Evolutionary conservation across 2,113 vertebrate genomes (phyloP).

Genomic region (Megaptera novaeangliae): DNA sequence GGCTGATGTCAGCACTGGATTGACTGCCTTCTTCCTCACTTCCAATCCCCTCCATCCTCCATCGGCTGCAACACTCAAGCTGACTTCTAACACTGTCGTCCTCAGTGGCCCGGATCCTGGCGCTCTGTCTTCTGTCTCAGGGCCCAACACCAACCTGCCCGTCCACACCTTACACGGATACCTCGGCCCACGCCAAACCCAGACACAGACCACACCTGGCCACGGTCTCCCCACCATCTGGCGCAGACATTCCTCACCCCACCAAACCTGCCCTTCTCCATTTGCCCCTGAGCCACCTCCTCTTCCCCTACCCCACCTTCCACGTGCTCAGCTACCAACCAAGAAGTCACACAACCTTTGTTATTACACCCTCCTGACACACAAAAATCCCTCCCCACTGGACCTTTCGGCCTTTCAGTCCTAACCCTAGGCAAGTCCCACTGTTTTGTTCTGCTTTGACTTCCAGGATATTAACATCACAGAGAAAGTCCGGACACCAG

Average conservation of each 20-base stretch:
- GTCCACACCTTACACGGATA: not conserved
- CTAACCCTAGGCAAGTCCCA: not conserved
- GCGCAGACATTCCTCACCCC: not conserved
- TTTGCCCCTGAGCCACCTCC: not conserved
- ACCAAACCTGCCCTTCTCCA: not conserved
- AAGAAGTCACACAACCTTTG: not conserved
- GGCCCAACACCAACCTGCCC: not conserved
- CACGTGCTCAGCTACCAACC: not conserved
- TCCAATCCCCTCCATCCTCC: not conserved
- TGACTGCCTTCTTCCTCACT: not conserved
- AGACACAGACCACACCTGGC: not conserved
- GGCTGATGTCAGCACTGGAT: not conserved
- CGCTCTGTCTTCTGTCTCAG: not conserved
- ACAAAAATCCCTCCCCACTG: not conserved
- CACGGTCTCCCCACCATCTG: not conserved
- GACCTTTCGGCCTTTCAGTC: not conserved
- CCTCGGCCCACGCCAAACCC: not conserved
- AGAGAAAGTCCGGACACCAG: not conserved
- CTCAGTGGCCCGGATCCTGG: not conserved
- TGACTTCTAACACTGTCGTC: not conserved
- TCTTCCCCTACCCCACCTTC: not conserved
- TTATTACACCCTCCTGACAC: not conserved
- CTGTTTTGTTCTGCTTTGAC: not conserved
- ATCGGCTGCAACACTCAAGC: not conserved
- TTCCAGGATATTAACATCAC: not conserved